Conservation (phyloP, 2,113 vertebrate genomes). For the Heterotis niloticus region DNA sequence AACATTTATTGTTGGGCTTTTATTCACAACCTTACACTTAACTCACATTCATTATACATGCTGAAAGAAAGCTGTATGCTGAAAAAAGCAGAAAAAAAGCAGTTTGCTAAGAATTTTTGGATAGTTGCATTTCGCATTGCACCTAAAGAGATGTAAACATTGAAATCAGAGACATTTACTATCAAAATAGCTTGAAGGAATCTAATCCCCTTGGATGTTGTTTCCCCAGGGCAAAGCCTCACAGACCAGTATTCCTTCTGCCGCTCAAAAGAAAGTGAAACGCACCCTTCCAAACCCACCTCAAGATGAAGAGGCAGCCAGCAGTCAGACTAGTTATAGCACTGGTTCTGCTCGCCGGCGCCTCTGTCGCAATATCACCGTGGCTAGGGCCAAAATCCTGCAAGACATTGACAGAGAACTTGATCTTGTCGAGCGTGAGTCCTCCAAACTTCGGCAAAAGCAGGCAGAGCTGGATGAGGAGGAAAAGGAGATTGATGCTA, state of each 20-base stretch:
- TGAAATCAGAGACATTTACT: background rate
- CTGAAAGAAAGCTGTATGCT: background rate
- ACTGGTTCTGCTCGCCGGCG: slow-evolving; percentile 84
- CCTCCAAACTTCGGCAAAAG: slow-evolving; percentile 94
- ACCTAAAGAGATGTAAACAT: background rate
- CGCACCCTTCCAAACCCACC: slow-evolving; percentile 94
- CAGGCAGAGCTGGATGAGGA: slow-evolving; percentile 97
- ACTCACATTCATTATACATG: background rate
- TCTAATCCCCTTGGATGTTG: slow-evolving; percentile 10
- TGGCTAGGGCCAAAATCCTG: slow-evolving; percentile 96
- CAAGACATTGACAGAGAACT: slow-evolving; percentile 97
- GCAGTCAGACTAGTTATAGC: slow-evolving; percentile 70
- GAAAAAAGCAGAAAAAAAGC: background rate
- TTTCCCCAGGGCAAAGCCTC: slow-evolving; percentile 69
- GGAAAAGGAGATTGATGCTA: slow-evolving; percentile 98
- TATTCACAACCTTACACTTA: background rate
- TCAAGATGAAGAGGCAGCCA: slow-evolving; percentile 78
- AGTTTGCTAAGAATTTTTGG: no score
- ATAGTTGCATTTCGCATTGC: background rate
- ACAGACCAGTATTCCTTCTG: slow-evolving; percentile 71
- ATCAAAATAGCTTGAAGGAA: background rate
- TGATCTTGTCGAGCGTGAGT: slow-evolving; percentile 92
- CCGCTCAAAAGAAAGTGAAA: slow-evolving; percentile 94
- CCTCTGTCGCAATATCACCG: slow-evolving; percentile 89
- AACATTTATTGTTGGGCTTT: background rate